These are phyloP conservation scores for Bradysia coprophila DNA, from an alignment of 1,140 invertebrate species.

Conservation along the genomic window DNA sequence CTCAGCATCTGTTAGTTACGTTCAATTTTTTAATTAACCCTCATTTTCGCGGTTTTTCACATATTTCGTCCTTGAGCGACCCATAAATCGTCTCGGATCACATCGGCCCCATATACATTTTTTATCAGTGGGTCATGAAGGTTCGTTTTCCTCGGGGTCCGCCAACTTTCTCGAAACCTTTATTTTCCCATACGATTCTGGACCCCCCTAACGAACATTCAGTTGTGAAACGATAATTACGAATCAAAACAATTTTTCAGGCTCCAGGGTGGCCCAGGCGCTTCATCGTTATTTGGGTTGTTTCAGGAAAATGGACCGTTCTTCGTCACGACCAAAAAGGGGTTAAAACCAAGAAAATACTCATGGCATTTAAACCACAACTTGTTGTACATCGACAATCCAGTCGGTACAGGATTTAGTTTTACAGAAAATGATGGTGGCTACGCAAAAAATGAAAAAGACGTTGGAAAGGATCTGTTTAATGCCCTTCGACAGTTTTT, in stretches of 20 bases:
- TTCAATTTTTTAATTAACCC: neutral
- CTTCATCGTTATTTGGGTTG: conserved; percentile 57
- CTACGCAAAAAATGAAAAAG: conserved; percentile 40
- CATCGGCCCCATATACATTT: no score
- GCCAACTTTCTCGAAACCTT: no score
- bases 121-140: no score
- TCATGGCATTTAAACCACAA: conserved; percentile 58
- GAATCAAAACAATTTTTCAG: neutral
- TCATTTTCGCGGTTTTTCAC: conserved; percentile 37
- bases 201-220: conserved; percentile 4
- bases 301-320: conserved; percentile 72
- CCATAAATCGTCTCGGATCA: no score
- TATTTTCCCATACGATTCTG: no score
- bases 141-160: no score
- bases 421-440: conserved; percentile 43
- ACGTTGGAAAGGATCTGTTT: conserved; percentile 46
- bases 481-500: conserved; percentile 51
- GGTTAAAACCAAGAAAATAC: conserved; percentile 35
- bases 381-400: conserved; percentile 73
- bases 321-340: conserved; percentile 33
- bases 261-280: conserved; percentile 48
- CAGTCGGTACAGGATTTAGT: conserved; percentile 65
- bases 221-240: neutral
- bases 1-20: no score
- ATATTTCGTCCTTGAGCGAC: no score